phyloP scores from a whole-genome alignment of 2,113 vertebrate species.

The Ursus arctos region DNA sequence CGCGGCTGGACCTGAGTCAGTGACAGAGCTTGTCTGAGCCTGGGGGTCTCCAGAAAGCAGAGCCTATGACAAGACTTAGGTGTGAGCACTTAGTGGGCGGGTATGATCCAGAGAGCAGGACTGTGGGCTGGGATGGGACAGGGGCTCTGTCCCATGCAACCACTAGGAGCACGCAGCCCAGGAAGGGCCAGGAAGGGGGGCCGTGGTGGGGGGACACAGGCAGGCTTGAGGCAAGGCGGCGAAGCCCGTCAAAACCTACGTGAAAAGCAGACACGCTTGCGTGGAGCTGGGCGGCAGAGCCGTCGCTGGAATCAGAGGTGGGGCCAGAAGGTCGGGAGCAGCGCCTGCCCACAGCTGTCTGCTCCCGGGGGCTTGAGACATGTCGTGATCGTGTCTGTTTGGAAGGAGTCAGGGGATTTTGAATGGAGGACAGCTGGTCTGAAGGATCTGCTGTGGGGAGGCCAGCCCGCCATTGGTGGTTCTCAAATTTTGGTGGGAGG shows the following conservation, averaged over 20 bases:
- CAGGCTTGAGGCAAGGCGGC: not conserved
- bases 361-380: not conserved
- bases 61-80: not conserved
- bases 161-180: not conserved
- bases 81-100: not conserved
- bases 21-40: not conserved
- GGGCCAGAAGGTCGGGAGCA: not conserved
- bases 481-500: not conserved
- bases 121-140: too few relatives aligned
- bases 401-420: too few relatives aligned
- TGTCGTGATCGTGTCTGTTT: not conserved
- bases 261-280: not conserved
- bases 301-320: accelerated
- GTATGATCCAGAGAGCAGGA: not conserved
- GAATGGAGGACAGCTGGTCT: accelerated
- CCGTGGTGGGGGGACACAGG: not conserved
- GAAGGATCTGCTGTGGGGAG: not conserved
- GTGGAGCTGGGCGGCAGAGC: accelerated
- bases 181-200: not conserved
- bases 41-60: not conserved
- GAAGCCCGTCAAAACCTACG: not conserved
- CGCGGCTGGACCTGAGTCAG: not conserved
- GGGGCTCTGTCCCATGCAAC: not conserved
- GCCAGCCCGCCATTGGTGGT: not conserved
- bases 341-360: not conserved